Percentiles rank a stretch among this genome's conserved stretches.
phyloP scores from a whole-genome alignment of 2,888 invertebrate species.

The Mimumesa dahlbomi region DNA sequence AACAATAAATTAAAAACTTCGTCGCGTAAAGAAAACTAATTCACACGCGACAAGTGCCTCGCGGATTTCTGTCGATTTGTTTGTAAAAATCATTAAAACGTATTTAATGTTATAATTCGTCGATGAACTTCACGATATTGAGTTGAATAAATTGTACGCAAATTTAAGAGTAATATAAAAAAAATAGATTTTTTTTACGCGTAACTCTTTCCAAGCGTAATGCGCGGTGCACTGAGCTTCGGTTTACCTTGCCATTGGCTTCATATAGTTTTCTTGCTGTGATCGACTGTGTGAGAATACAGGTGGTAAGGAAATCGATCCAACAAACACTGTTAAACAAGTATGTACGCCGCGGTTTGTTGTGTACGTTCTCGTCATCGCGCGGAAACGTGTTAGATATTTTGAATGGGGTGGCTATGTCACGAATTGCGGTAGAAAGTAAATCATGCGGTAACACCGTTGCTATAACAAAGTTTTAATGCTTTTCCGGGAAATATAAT shows the following conservation, averaged over 20 bases:
- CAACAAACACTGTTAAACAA: constrained; percentile 63
- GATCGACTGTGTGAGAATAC: constrained; percentile 68
- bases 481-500: too few relatives aligned
- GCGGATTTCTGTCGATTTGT: background rate
- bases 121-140: constrained; percentile 12
- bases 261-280: constrained; percentile 61
- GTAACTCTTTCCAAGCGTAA: constrained; percentile 59
- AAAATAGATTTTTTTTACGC: constrained; percentile 27
- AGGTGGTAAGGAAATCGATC: constrained; percentile 74
- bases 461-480: background rate
- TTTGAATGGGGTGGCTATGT: constrained; percentile 13
- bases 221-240: constrained; percentile 69
- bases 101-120: background rate
- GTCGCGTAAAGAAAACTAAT: too few relatives aligned
- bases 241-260: constrained; percentile 74
- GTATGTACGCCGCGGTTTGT: constrained; percentile 13
- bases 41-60: background rate
- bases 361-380: too few relatives aligned
- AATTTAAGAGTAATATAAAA: constrained; percentile 5
- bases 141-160: constrained; percentile 27
- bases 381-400: constrained; percentile 24
- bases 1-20: too few relatives aligned
- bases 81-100: background rate
- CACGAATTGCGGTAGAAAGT: background rate
- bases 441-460: background rate